phyloP scores from a whole-genome alignment of 2,888 invertebrate genomes.

The Campaea margaritaria region DNA sequence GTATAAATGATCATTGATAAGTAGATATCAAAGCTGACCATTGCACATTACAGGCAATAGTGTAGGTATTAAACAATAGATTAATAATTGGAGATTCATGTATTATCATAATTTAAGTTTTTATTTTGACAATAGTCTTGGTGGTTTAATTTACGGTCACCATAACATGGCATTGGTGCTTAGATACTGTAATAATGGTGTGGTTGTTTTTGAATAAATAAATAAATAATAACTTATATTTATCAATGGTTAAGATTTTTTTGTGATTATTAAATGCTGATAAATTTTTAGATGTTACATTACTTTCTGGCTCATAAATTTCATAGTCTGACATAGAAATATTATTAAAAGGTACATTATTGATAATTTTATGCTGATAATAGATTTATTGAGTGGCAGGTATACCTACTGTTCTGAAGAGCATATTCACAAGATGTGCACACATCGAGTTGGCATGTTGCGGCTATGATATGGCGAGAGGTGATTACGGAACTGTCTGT shows the following conservation, averaged over 20 bases:
- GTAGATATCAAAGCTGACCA: background rate
- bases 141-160: too few species aligned
- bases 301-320: too few species aligned
- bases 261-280: too few species aligned
- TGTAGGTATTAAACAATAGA: background rate
- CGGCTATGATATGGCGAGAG: conserved; percentile 75
- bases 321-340: background rate
- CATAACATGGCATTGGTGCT: too few species aligned
- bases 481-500: conserved; percentile 85
- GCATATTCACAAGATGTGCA: conserved; percentile 51
- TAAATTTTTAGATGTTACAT: too few species aligned
- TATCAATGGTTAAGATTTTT: too few species aligned
- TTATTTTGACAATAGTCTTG: too few species aligned
- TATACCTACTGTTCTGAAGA: conserved; percentile 50
- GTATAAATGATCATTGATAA: background rate
- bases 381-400: background rate
- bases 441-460: conserved; percentile 74
- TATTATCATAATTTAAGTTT: too few species aligned
- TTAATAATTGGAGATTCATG: too few species aligned
- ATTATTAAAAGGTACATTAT: background rate
- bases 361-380: background rate
- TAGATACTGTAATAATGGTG: too few species aligned
- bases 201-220: too few species aligned
- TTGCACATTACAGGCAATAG: background rate
- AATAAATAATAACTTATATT: too few species aligned